A percentile compares a stretch with the other conserved stretches of the same genome.
These are phyloP conservation scores for Venturia canescens DNA, from an alignment of 1,140 invertebrate genomes.

Conservation along the genomic window DNA sequence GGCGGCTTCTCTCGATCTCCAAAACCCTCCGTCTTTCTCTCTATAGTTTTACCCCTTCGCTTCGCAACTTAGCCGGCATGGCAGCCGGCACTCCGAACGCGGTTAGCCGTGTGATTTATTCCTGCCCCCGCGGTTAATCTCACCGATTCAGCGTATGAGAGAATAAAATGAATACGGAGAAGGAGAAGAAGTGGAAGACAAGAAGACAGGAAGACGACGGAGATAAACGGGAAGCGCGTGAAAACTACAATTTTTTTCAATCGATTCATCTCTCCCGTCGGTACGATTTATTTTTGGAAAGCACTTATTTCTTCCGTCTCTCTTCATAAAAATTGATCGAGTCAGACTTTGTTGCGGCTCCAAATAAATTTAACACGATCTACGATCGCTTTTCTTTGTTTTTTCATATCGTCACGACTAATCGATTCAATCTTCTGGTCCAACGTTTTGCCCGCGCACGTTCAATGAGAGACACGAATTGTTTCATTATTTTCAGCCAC, in stretches of 20 bases:
- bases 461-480: background rate
- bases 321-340: background rate
- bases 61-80: constrained; percentile 26
- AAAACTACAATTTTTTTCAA: constrained; percentile 39
- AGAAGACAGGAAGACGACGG: constrained; percentile 1
- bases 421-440: constrained; percentile 16
- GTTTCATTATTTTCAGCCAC: background rate
- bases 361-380: background rate
- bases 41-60: constrained; percentile 12
- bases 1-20: constrained; percentile 33
- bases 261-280: background rate
- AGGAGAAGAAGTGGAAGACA: background rate
- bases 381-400: background rate
- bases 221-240: constrained; percentile 14
- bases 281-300: constrained; percentile 25
- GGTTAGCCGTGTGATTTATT: constrained; percentile 47
- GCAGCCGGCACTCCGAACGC: constrained; percentile 41
- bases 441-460: background rate
- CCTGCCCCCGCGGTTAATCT: constrained; percentile 46
- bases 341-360: background rate
- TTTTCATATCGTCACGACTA: constrained; percentile 32
- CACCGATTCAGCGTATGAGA: constrained; percentile 42
- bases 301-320: background rate
- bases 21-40: constrained; percentile 34
- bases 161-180: constrained; percentile 18